Evolutionary conservation across 1,140 invertebrate species (phyloP).

Genomic region (Leptoteleia sp.): DNA sequence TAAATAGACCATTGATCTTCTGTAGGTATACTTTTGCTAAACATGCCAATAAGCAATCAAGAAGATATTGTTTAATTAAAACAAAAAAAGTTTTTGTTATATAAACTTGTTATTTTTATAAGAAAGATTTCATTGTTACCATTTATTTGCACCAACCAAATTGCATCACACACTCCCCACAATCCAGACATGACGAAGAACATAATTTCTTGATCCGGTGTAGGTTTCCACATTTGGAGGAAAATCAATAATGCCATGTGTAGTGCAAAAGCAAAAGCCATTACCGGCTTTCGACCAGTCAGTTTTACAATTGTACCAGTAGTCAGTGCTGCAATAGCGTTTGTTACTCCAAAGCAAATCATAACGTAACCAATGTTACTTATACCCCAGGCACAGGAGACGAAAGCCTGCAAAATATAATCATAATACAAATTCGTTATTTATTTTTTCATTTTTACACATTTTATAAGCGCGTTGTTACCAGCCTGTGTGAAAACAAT

Average conservation of each 20-base stretch:
- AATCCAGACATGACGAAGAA: conserved; percentile 93
- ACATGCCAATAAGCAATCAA: too few species aligned
- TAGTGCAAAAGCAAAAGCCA: conserved; percentile 87
- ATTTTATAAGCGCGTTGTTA: too few species aligned
- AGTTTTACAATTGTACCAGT: conserved; percentile 91
- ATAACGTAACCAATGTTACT: conserved; percentile 94
- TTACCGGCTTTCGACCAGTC: conserved; percentile 88
- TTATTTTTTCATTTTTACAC: too few species aligned
- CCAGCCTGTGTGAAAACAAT: too few species aligned
- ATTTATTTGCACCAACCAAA: conserved; percentile 97
- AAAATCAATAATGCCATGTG: conserved; percentile 86
- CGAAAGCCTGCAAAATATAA: conserved; percentile 86
- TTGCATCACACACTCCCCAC: conserved; percentile 95
- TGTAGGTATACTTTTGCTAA: too few species aligned
- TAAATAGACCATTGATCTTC: too few species aligned
- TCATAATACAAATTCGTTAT: too few species aligned
- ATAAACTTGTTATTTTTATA: too few species aligned
- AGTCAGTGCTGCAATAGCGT: conserved; percentile 89
- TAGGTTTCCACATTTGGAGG: conserved; percentile 88
- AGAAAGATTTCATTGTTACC: conserved; percentile 81
- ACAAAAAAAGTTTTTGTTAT: too few species aligned
- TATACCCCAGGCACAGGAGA: conserved; percentile 94
- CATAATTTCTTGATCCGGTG: conserved; percentile 85
- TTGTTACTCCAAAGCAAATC: conserved; percentile 93
- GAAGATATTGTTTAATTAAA: too few species aligned